These are phyloP conservation scores for Upupa epops DNA, from an alignment of 2,113 vertebrate genomes.

Conservation along the genomic window DNA sequence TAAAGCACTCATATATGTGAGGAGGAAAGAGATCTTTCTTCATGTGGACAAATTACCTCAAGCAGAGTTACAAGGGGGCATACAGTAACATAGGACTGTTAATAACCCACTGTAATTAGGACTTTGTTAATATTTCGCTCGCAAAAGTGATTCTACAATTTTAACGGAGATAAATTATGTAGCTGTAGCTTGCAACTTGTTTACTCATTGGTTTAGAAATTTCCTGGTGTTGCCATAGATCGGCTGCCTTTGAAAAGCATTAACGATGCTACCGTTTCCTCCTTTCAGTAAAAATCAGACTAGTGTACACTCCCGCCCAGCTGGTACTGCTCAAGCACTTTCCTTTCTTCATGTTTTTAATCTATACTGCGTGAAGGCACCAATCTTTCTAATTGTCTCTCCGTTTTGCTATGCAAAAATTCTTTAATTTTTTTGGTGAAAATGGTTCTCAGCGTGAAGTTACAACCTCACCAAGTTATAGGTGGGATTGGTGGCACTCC, in stretches of 20 bases:
- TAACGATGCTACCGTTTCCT: not conserved
- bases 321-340: not conserved
- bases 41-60: not conserved
- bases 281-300: not conserved
- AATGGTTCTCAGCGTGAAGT: not conserved
- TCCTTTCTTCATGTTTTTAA: not conserved
- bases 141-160: not conserved
- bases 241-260: not conserved
- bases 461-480: not conserved
- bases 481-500: not conserved
- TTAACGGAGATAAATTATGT: not conserved
- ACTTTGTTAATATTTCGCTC: not conserved
- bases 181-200: not conserved
- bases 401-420: not conserved
- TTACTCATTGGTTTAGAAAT: not conserved
- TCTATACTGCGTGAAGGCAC: not conserved
- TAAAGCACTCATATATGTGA: not conserved
- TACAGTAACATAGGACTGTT: not conserved
- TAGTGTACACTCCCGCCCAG: not conserved
- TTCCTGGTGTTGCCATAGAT: not conserved
- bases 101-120: too few relatives aligned
- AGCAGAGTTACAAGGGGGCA: not conserved
- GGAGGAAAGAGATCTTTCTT: not conserved
- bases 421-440: not conserved
- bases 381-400: not conserved